Conservation (phyloP, 2,888 invertebrate species). For the Pristionchus entomophagus region DNA sequence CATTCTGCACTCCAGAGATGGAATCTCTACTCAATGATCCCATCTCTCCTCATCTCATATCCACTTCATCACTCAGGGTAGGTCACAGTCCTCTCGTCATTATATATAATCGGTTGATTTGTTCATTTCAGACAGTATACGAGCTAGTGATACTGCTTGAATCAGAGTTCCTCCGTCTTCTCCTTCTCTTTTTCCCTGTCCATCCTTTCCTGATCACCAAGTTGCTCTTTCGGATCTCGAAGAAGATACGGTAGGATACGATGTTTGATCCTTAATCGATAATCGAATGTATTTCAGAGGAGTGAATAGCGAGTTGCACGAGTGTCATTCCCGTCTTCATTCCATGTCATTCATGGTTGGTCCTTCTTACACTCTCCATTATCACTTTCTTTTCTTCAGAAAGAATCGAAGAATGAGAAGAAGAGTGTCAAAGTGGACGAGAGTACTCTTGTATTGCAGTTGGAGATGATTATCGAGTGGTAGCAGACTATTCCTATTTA, state of each 20-base stretch:
- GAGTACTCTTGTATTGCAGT: conserved; percentile 4
- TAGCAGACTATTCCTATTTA: neutral
- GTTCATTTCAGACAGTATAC: conserved; percentile 3
- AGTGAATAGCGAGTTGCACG: neutral
- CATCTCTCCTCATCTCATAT: neutral
- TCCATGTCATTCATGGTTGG: conserved; percentile 44
- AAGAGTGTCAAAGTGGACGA: conserved; percentile 35
- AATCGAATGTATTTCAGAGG: neutral
- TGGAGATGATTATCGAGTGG: conserved; percentile 47
- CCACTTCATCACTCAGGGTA: conserved; percentile 44
- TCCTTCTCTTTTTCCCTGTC: conserved; percentile 29
- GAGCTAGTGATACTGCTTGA: conserved; percentile 36
- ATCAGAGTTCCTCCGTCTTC: conserved; percentile 31
- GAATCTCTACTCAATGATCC: conserved; percentile 34
- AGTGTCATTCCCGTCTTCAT: conserved; percentile 23
- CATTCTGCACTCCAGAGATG: conserved; percentile 43
- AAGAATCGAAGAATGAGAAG: neutral
- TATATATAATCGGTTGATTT: neutral
- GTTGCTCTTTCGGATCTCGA: neutral
- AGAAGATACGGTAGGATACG: neutral
- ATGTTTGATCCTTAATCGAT: neutral
- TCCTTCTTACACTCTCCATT: neutral
- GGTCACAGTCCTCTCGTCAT: neutral
- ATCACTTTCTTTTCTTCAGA: neutral
- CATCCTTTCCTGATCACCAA: conserved; percentile 31